Conservation (phyloP, 1,140 invertebrate genomes). For the Aphaenogaster floridana region DNA sequence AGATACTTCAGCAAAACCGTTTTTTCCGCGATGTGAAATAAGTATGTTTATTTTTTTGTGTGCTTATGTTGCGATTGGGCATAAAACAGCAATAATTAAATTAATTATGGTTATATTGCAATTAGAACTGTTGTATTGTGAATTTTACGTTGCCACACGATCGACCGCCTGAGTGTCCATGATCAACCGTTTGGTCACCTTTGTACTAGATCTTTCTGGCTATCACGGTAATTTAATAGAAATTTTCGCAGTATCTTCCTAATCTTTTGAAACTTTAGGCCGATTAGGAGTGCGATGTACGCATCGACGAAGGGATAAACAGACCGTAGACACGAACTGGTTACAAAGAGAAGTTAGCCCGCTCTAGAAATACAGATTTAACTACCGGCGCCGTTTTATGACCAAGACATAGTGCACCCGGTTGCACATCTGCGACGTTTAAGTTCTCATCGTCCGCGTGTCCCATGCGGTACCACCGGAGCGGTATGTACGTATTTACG, state of each 20-base stretch:
- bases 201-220: not conserved
- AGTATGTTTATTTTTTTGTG: too few relatives aligned
- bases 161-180: too few relatives aligned
- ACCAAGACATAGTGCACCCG: slow-evolving; percentile 72
- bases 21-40: too few relatives aligned
- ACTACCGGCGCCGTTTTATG: slow-evolving; percentile 76
- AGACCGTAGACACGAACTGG: slow-evolving; percentile 36
- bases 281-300: slow-evolving; percentile 2
- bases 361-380: slow-evolving; percentile 81
- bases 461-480: slow-evolving; percentile 27
- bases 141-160: too few relatives aligned
- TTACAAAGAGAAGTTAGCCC: slow-evolving; percentile 48
- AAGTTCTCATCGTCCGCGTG: slow-evolving; percentile 44
- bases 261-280: not conserved
- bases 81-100: too few relatives aligned
- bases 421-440: slow-evolving; percentile 68
- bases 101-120: too few relatives aligned
- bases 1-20: too few relatives aligned
- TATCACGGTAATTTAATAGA: not conserved
- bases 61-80: too few relatives aligned
- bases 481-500: slow-evolving; percentile 67
- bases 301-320: slow-evolving; percentile 5
- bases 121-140: too few relatives aligned
- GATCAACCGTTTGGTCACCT: too few relatives aligned
- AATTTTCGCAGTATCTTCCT: not conserved